Evolutionary conservation across 1,140 invertebrate genomes (phyloP).

Genomic region (Conus betulinus): DNA sequence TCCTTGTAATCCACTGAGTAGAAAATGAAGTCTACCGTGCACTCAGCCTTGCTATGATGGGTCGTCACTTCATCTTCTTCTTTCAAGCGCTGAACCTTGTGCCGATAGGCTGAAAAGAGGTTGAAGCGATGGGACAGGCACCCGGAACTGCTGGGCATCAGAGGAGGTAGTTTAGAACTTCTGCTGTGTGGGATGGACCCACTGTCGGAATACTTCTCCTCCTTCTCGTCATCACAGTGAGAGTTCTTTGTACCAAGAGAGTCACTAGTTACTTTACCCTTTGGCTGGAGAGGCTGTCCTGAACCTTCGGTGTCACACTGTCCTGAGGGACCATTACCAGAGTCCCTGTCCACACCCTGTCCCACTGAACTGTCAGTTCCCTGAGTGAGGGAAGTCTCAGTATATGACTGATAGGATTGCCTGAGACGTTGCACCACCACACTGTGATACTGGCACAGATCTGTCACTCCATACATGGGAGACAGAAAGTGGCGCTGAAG

Average conservation of each 20-base stretch:
- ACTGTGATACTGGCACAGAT: constrained; percentile 81
- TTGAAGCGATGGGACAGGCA: constrained; percentile 66
- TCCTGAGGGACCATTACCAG: neutral
- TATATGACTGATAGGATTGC: neutral
- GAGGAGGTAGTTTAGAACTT: neutral
- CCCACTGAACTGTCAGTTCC: neutral
- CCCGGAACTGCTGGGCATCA: constrained; percentile 29
- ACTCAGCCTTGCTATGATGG: constrained; percentile 56
- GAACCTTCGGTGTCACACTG: neutral
- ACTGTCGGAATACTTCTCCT: neutral
- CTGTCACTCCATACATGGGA: constrained; percentile 79
- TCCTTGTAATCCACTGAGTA: constrained; percentile 55
- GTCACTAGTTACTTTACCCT: neutral
- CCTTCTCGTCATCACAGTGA: neutral
- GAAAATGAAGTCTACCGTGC: constrained; percentile 75
- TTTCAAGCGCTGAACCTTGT: constrained; percentile 42
- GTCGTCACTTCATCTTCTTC: constrained; percentile 63
- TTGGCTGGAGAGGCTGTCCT: neutral
- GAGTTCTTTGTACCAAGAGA: neutral
- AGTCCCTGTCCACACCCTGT: neutral
- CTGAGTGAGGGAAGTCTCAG: neutral
- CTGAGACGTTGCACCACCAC: constrained; percentile 43
- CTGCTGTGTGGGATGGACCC: neutral
- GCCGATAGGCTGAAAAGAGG: constrained; percentile 71
- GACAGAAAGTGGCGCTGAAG: constrained; percentile 76